A percentile compares a stretch with the other conserved stretches of the same genome.
These are phyloP conservation scores for Eulacestoma nigropectus DNA, from an alignment of 2,113 vertebrate genomes.

Conservation along the genomic window DNA sequence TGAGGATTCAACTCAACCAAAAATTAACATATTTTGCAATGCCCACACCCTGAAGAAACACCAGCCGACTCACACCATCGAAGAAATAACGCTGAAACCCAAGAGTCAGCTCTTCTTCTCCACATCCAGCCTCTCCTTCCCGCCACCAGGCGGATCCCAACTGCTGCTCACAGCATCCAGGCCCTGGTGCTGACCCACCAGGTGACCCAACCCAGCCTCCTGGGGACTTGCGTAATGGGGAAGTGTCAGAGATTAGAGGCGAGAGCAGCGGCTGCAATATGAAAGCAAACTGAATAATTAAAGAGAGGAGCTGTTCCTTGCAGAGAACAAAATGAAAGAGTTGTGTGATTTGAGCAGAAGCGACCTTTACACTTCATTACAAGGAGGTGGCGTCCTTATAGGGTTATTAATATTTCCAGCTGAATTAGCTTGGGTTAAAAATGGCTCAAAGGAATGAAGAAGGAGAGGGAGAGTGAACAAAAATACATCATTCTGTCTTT, in stretches of 20 bases:
- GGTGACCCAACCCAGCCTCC: background rate
- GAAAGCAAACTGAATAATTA: constrained; percentile 58
- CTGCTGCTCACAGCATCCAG: background rate
- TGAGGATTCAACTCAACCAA: background rate
- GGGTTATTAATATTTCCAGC: constrained; percentile 51
- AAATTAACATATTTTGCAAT: background rate
- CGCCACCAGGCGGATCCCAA: background rate
- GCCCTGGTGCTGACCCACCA: background rate
- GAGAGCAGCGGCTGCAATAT: constrained; percentile 4
- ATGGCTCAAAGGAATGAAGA: constrained; percentile 40
- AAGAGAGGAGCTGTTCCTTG: constrained; percentile 12
- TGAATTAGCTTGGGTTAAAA: constrained; percentile 60
- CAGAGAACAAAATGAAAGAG: constrained; percentile 48
- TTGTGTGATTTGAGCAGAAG: constrained; percentile 52
- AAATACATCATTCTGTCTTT: constrained; percentile 40
- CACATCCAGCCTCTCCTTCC: background rate
- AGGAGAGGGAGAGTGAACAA: constrained; percentile 1
- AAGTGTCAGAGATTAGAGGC: constrained; percentile 27
- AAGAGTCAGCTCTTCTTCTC: background rate
- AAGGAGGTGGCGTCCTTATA: constrained; percentile 22
- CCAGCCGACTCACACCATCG: background rate
- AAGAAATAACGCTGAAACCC: background rate
- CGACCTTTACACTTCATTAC: constrained; percentile 64
- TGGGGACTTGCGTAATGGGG: background rate
- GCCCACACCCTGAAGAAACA: background rate